Conservation (phyloP, 2,113 vertebrate species). For the Phalacrocorax pelagicus region DNA sequence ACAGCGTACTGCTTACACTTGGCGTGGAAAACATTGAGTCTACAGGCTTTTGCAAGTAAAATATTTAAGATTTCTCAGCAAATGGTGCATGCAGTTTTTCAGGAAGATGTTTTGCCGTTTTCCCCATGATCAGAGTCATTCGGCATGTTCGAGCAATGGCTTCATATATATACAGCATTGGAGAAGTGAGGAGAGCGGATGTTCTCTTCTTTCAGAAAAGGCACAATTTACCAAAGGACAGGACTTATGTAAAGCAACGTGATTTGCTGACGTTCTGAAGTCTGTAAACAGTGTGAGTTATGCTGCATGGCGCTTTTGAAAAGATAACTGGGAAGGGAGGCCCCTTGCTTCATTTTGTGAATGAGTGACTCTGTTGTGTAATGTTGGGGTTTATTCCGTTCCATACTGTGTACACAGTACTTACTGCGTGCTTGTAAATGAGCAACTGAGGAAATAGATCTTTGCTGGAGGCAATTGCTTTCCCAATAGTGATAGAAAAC, state of each 20-base stretch:
- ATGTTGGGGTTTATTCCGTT: constrained; percentile 38
- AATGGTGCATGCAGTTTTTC: constrained; percentile 9
- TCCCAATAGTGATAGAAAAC: constrained; percentile 48
- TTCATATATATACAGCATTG: background rate
- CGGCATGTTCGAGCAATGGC: background rate
- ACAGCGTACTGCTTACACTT: background rate
- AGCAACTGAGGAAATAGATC: constrained; percentile 51
- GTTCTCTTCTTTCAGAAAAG: background rate
- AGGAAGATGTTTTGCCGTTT: constrained; percentile 12
- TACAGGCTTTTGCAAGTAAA: constrained; percentile 35
- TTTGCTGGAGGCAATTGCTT: constrained; percentile 64
- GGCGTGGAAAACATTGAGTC: background rate
- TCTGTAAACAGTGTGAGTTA: constrained; percentile 25
- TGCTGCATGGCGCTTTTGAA: background rate
- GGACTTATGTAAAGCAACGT: background rate
- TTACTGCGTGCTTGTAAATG: background rate
- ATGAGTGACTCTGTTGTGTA: constrained; percentile 16
- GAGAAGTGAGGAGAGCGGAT: background rate
- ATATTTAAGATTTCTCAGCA: constrained; percentile 30
- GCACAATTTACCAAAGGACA: background rate
- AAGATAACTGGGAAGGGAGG: constrained; percentile 15
- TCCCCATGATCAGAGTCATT: background rate
- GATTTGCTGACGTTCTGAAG: background rate
- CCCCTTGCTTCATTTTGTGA: constrained; percentile 43
- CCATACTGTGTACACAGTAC: background rate